A percentile compares a stretch with the other conserved stretches of the same genome.
Conservation (phyloP, 2,797 vertebrate species). For the Furcifer pardalis region DNA sequence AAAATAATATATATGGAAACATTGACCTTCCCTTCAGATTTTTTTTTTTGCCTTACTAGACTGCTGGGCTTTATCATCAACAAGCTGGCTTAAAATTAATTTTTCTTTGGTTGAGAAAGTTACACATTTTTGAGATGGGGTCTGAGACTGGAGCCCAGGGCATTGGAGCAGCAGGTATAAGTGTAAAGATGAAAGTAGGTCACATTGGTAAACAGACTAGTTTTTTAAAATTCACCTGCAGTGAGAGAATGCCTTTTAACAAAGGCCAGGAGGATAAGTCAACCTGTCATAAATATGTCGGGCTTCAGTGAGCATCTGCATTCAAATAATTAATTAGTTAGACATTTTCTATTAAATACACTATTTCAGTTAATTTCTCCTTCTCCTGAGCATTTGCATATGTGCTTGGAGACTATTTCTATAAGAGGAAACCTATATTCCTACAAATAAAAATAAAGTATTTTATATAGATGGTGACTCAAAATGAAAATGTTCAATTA, state of each 20-base stretch:
- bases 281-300: slow-evolving; percentile 21
- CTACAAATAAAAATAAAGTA: no score
- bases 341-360: slow-evolving; percentile 34
- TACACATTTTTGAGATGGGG: slow-evolving; percentile 54
- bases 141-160: slow-evolving; percentile 56
- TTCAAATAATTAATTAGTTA: slow-evolving; percentile 25
- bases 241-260: slow-evolving; percentile 55
- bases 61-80: slow-evolving; percentile 55
- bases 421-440: no score
- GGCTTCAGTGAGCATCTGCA: not conserved
- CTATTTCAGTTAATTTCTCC: slow-evolving; percentile 9
- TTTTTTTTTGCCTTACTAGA: slow-evolving; percentile 22
- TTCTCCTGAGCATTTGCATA: slow-evolving; percentile 8
- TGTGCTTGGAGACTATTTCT: no score
- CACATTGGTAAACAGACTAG: slow-evolving; percentile 63
- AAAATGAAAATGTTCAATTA: not conserved
- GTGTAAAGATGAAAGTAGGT: slow-evolving; percentile 61
- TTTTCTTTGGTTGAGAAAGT: slow-evolving; percentile 58
- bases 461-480: not conserved
- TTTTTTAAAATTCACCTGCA: slow-evolving; percentile 63
- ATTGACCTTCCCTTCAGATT: slow-evolving; percentile 40
- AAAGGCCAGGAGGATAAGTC: slow-evolving; percentile 56
- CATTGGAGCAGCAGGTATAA: slow-evolving; percentile 51
- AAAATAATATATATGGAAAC: slow-evolving; percentile 35
- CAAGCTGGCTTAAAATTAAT: slow-evolving; percentile 60